phyloP scores from a whole-genome alignment of 2,113 vertebrate species.

The Peromyscus leucopus region DNA sequence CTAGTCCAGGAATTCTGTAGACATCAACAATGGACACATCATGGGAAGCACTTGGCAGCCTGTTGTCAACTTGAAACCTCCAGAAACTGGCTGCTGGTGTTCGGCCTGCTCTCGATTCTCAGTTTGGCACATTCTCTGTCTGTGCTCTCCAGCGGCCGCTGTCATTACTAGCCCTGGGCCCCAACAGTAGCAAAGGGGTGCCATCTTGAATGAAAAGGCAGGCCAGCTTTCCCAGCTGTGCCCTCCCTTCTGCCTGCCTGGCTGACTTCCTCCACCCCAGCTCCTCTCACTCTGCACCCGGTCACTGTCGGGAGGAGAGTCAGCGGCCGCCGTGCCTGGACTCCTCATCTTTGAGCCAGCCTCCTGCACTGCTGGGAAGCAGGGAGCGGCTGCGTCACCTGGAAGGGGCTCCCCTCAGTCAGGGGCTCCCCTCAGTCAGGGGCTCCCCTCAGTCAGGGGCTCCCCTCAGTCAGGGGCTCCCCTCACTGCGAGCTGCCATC shows the following conservation, averaged over 20 bases:
- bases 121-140: not conserved
- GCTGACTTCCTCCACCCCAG: not conserved
- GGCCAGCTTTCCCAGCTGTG: not conserved
- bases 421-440: not conserved
- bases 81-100: not conserved
- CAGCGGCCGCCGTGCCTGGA: not conserved
- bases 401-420: not conserved
- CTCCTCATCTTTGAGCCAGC: not conserved
- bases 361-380: not conserved
- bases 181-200: not conserved
- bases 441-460: not conserved
- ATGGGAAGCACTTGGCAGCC: not conserved
- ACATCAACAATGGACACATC: not conserved
- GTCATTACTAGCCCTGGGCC: not conserved
- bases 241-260: not conserved
- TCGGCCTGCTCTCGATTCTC: not conserved
- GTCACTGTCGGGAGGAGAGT: conserved; percentile 4
- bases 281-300: not conserved
- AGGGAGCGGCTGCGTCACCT: not conserved
- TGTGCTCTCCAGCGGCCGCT: not conserved
- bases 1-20: not conserved
- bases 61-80: not conserved
- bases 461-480: not conserved
- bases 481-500: not conserved
- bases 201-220: not conserved